A percentile compares a stretch with the other conserved stretches of the same genome.
phyloP scores from a whole-genome alignment of 2,113 vertebrate genomes.

The Erythrocebus patas region DNA sequence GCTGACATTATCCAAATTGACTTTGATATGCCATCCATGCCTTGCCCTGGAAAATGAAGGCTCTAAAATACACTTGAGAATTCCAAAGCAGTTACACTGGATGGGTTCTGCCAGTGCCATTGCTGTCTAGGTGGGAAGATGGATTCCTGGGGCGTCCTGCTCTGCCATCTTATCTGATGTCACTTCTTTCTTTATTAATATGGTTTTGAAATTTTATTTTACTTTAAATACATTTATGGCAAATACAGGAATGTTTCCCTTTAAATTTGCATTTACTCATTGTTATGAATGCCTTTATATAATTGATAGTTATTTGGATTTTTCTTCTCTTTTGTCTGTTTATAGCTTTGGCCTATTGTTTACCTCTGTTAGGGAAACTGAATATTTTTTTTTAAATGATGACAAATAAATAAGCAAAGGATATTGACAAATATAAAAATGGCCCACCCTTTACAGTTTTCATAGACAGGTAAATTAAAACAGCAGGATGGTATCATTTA shows the following conservation, averaged over 20 bases:
- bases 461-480: neutral
- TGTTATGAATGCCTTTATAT: neutral
- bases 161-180: too few relatives aligned
- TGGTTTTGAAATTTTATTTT: neutral
- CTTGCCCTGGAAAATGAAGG: too few relatives aligned
- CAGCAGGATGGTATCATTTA: too few relatives aligned
- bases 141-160: accelerated
- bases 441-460: neutral
- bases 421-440: too few relatives aligned
- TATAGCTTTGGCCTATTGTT: neutral
- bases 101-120: accelerated
- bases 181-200: neutral
- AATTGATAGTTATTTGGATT: neutral
- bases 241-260: neutral
- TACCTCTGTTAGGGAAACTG: neutral
- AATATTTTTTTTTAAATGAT: neutral
- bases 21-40: accelerated
- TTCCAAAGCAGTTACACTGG: neutral
- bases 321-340: neutral
- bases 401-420: neutral
- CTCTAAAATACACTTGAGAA: neutral
- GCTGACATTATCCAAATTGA: neutral
- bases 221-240: neutral
- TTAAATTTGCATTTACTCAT: neutral
- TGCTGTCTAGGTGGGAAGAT: accelerated